phyloP scores from a whole-genome alignment of 2,797 vertebrate genomes.

The Esox masquinongy region DNA sequence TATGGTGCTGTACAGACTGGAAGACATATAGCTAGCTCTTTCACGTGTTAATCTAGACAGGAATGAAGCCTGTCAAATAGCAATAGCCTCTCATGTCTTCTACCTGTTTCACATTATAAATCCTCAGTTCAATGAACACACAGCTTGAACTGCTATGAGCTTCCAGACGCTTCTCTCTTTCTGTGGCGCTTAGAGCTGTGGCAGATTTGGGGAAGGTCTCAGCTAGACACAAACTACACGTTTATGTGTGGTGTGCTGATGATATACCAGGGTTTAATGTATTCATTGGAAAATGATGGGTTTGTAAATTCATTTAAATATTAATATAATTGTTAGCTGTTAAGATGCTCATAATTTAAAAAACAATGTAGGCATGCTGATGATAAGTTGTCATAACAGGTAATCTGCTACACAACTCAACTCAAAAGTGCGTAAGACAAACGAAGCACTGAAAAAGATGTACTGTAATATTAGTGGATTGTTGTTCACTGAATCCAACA shows the following conservation, averaged over 20 bases:
- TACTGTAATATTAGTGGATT: neutral
- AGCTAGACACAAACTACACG: neutral
- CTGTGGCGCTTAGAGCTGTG: slow-evolving; percentile 56
- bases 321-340: neutral
- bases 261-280: neutral
- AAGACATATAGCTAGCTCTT: slow-evolving; percentile 54
- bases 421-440: neutral
- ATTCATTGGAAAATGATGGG: neutral
- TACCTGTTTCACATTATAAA: slow-evolving; percentile 66
- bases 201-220: slow-evolving; percentile 51
- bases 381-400: neutral
- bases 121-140: slow-evolving; percentile 52
- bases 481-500: neutral
- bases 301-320: slow-evolving; percentile 11
- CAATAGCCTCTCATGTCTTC: slow-evolving; percentile 42
- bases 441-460: neutral
- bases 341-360: neutral
- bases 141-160: slow-evolving; percentile 53
- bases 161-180: slow-evolving; percentile 50
- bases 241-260: slow-evolving; percentile 23
- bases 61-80: slow-evolving; percentile 56
- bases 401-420: neutral
- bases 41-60: slow-evolving; percentile 70
- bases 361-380: too few relatives aligned
- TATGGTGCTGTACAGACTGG: slow-evolving; percentile 45